Evolutionary conservation across 1,140 invertebrate genomes (phyloP), one percentile per base, ranked within the genome.

Genomic region (Magallana ariakensis): DNA sequence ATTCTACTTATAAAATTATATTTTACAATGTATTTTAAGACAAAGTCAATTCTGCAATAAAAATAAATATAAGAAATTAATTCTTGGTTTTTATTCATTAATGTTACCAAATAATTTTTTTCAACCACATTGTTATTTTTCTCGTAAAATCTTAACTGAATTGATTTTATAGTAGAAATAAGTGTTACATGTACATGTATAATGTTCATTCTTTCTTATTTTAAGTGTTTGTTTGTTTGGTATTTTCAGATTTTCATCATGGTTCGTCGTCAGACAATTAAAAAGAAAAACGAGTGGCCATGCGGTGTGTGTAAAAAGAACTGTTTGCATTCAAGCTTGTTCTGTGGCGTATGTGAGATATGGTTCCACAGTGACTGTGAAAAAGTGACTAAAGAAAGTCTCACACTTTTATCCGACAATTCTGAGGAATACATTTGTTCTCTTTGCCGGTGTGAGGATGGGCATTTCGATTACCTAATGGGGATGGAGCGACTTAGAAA

Each of bases 381-480:
- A 58, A 58, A 33, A 46, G 58, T 84, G 26, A 46, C 19, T 15
- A 15, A 26, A 62, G 2, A 58, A 60, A 13, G 4, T 26, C 57
- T 84, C 1, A 84, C 62, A 62, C 19, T 15, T 9, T 11, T 84
- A 0, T 60, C 83, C 6, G 46, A 62, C 22, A 85, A n/a, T 85
- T 33, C 46, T 15, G 84, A 85, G 62, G 84, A 66, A n/a, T 84
- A 84, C 11, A 84, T 84, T 13, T 84, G 83, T 62, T 26, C 22
- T 19, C 26, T 62, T 4, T 84, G 83, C 22, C 55, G 83, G 11
- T 26, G 56, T 26, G 83, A 84, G n/a, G 58, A 33, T 60, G 19
- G 33, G 6, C 22, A 62, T 15, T 84, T 84, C 13, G 83, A 84
- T 33, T 60, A 62, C 57, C 33, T 84, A 0, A 57, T 60, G 22